Conservation (phyloP, 1,140 invertebrate species). For the Idris sp. region DNA sequence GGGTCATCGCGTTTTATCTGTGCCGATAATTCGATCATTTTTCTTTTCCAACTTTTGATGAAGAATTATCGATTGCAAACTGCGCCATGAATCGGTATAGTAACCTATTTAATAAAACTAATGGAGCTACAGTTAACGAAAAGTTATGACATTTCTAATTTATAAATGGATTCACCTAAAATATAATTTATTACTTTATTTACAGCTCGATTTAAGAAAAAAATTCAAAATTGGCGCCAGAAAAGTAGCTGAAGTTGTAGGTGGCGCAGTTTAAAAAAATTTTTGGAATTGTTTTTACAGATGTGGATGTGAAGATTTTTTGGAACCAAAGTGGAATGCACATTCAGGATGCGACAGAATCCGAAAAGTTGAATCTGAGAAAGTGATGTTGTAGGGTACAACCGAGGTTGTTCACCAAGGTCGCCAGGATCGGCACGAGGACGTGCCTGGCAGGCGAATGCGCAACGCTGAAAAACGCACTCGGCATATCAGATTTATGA, state of each 20-base stretch:
- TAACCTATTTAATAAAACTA: conserved; percentile 61
- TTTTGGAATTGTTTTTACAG: too few species aligned
- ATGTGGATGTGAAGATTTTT: too few species aligned
- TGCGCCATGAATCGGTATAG: conserved; percentile 31
- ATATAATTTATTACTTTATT: too few species aligned
- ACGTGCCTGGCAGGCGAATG: conserved; percentile 62
- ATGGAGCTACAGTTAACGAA: conserved; percentile 1
- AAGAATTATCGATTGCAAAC: conserved; percentile 63
- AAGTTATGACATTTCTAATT: conserved; percentile 11
- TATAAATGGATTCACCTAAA: not conserved
- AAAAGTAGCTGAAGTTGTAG: too few species aligned
- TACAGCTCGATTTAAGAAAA: too few species aligned
- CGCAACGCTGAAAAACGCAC: conserved; percentile 62
- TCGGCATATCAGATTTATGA: conserved; percentile 60
- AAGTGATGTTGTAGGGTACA: conserved; percentile 37
- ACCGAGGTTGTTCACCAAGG: conserved; percentile 68
- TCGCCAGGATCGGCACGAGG: conserved; percentile 69
- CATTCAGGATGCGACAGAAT: too few species aligned
- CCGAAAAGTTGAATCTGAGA: not conserved
- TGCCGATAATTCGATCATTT: conserved; percentile 29
- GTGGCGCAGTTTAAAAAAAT: too few species aligned
- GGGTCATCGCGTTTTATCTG: conserved; percentile 29
- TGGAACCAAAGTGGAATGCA: too few species aligned
- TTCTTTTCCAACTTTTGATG: conserved; percentile 48
- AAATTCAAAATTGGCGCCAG: too few species aligned